Conservation (phyloP, 2,113 vertebrate genomes). For the Nesogale talazaci region DNA sequence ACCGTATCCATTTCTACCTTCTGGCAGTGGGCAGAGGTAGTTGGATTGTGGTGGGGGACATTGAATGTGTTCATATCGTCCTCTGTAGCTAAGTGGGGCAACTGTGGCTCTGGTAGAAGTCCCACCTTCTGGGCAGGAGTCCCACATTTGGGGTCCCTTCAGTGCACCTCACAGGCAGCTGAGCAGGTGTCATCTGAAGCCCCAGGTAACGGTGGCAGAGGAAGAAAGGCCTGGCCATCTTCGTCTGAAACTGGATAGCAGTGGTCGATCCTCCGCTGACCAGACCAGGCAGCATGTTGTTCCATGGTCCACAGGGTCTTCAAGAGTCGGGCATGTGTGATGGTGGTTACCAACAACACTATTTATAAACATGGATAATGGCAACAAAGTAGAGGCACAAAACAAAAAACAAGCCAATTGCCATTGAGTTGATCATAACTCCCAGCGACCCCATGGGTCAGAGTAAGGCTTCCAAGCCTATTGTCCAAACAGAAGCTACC, state of each 20-base stretch:
- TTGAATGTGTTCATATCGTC: neutral
- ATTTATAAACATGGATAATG: too few species aligned
- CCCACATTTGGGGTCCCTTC: neutral
- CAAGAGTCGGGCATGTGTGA: too few species aligned
- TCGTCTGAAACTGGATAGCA: too few species aligned
- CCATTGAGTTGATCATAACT: too few species aligned
- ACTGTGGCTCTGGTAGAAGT: neutral
- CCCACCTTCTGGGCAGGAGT: neutral
- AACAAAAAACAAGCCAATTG: too few species aligned
- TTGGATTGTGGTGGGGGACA: slow-evolving; percentile 9
- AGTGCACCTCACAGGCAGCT: neutral
- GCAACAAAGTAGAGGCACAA: too few species aligned
- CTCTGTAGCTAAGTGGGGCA: neutral
- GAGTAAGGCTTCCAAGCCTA: neutral
- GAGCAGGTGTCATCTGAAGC: neutral
- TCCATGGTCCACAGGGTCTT: too few species aligned
- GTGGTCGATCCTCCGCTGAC: too few species aligned
- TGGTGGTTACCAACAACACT: too few species aligned
- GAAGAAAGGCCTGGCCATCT: neutral
- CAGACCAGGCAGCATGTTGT: too few species aligned
- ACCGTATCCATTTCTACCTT: slow-evolving; percentile 24
- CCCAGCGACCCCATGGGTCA: too few species aligned
- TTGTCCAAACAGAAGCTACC: neutral
- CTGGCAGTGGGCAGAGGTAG: neutral
- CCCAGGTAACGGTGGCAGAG: neutral